Conservation (phyloP, 2,888 invertebrate species). For the Temnothorax ravouxi region DNA sequence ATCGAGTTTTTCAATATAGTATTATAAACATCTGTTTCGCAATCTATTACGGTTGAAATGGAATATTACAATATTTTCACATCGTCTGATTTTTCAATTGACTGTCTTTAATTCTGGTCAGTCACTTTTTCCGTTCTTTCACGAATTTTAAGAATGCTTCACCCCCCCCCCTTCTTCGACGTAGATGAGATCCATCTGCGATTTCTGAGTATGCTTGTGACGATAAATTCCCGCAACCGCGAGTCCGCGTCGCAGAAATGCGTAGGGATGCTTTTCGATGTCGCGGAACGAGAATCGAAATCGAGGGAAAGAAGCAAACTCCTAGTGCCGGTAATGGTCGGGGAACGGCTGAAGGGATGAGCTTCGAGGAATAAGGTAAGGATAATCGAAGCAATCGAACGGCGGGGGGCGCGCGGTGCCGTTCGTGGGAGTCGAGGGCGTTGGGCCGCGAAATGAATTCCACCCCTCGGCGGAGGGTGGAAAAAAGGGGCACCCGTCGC, state of each 20-base stretch:
- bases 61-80: neutral
- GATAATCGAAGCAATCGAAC: conserved; percentile 85
- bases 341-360: conserved; percentile 65
- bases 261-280: conserved; percentile 60
- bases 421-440: conserved; percentile 82
- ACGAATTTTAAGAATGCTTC: neutral
- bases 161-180: neutral
- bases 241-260: conserved; percentile 28
- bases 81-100: neutral
- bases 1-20: neutral
- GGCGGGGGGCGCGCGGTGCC: conserved; percentile 73
- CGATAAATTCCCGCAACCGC: conserved; percentile 54
- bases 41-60: neutral
- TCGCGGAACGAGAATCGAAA: conserved; percentile 67
- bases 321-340: conserved; percentile 28
- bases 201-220: conserved; percentile 46
- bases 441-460: conserved; percentile 86
- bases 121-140: neutral
- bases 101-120: neutral
- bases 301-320: conserved; percentile 63
- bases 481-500: conserved; percentile 57
- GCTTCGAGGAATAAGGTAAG: conserved; percentile 79
- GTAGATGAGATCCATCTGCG: conserved; percentile 43
- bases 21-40: neutral
- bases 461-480: conserved; percentile 73